These are phyloP conservation scores for Falco naumanni DNA, from an alignment of 2,797 vertebrate species.

Conservation along the genomic window DNA sequence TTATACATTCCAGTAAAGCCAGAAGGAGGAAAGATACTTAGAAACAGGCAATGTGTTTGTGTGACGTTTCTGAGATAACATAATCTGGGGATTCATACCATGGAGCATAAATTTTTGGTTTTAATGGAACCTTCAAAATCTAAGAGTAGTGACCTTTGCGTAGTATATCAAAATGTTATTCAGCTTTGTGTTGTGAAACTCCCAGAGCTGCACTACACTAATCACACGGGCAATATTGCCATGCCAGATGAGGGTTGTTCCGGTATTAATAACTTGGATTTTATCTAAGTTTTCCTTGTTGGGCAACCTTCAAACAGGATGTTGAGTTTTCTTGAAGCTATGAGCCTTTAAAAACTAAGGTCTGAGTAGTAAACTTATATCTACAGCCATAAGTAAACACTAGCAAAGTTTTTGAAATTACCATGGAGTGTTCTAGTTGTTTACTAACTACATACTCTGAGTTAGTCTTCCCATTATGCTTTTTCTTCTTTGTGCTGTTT, in stretches of 20 bases:
- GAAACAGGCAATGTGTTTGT: not conserved
- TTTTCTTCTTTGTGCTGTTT: not conserved
- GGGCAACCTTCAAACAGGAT: not conserved
- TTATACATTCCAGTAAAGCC: not conserved
- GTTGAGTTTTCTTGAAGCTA: not conserved
- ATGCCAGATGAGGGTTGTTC: not conserved
- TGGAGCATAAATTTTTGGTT: not conserved
- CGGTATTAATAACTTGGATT: not conserved
- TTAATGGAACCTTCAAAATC: not conserved
- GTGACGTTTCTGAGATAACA: not conserved
- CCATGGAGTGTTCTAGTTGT: not conserved
- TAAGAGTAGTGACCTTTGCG: not conserved
- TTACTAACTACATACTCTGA: not conserved
- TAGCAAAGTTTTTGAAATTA: not conserved
- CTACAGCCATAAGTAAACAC: not conserved
- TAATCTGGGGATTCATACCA: not conserved
- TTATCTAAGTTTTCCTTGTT: not conserved
- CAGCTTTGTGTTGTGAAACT: not conserved
- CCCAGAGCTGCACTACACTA: not conserved
- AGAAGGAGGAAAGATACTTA: not conserved
- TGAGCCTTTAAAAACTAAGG: not conserved
- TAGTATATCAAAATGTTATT: not conserved
- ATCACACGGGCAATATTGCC: not conserved
- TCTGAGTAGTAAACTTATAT: not conserved
- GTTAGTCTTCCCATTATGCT: not conserved